A percentile compares a stretch with the other conserved stretches of the same genome.
phyloP scores from a whole-genome alignment of 2,888 invertebrate species.

The Nemotelus nigrinus region DNA sequence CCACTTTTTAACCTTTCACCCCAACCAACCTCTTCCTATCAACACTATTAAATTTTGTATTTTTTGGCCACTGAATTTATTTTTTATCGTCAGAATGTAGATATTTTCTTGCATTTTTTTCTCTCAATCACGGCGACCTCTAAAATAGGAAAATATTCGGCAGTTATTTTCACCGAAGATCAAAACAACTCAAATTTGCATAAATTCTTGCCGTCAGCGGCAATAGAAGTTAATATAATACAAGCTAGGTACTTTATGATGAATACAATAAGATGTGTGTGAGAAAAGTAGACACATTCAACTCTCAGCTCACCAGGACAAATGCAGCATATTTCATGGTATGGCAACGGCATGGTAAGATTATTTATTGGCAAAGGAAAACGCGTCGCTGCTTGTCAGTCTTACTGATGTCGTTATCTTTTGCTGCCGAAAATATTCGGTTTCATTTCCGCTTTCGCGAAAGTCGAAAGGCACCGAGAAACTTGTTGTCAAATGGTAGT shows the following conservation, averaged over 20 bases:
- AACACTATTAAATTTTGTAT: neutral
- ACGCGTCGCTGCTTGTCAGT: neutral
- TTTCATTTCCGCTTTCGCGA: slow-evolving; percentile 17
- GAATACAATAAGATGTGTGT: neutral
- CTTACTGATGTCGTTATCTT: neutral
- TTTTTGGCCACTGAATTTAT: neutral
- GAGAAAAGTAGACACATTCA: too few species aligned
- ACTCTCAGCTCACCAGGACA: too few species aligned
- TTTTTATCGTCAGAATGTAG: neutral
- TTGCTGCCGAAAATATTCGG: slow-evolving; percentile 16
- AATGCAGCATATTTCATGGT: too few species aligned
- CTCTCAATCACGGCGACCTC: slow-evolving; percentile 13
- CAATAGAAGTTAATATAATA: slow-evolving; percentile 31
- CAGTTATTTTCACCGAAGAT: slow-evolving; percentile 42
- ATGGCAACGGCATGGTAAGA: neutral
- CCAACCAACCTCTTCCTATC: slow-evolving; percentile 33
- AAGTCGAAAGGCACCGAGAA: neutral
- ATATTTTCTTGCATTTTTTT: neutral
- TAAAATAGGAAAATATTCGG: slow-evolving; percentile 12
- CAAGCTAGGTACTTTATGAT: slow-evolving; percentile 18
- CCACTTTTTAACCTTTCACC: slow-evolving; percentile 39
- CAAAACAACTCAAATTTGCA: slow-evolving; percentile 52
- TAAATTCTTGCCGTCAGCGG: slow-evolving; percentile 44
- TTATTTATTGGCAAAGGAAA: neutral
- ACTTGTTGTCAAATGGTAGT: slow-evolving; percentile 38